phyloP scores from a whole-genome alignment of 1,140 invertebrate species.

The Drosophila varians region DNA sequence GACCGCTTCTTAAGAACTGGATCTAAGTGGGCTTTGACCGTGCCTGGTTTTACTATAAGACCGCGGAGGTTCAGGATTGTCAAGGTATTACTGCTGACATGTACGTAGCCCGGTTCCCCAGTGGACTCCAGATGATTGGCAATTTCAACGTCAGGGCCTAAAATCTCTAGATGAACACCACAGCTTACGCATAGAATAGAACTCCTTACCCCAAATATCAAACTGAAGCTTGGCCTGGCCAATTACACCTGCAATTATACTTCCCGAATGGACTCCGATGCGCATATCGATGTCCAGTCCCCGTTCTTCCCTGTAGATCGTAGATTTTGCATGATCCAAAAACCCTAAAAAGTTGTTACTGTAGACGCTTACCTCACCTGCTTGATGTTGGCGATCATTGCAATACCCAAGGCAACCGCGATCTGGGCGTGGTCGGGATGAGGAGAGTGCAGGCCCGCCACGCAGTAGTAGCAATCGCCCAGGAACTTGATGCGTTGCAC shows the following conservation, averaged over 20 bases:
- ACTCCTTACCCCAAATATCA: constrained; percentile 93
- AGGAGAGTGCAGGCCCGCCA: constrained; percentile 91
- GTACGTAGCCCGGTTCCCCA: constrained; percentile 93
- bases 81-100: constrained; percentile 91
- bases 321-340: neutral
- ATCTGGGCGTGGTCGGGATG: constrained; percentile 91
- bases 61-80: constrained; percentile 86
- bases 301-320: constrained; percentile 86
- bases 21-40: constrained; percentile 86
- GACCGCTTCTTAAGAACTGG: constrained; percentile 87
- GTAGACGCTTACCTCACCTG: constrained; percentile 85
- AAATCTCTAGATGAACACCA: neutral
- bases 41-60: constrained; percentile 85
- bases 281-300: constrained; percentile 96
- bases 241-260: constrained; percentile 94
- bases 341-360: neutral
- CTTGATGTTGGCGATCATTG: constrained; percentile 95
- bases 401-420: constrained; percentile 93
- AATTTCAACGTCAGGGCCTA: constrained; percentile 91
- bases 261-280: constrained; percentile 97
- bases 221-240: constrained; percentile 97
- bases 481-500: constrained; percentile 95
- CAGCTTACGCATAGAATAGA: neutral
- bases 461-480: constrained; percentile 97
- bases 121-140: constrained; percentile 97